These are phyloP conservation scores for Cylindroiulus punctatus DNA, from an alignment of 2,888 invertebrate genomes.

Conservation along the genomic window DNA sequence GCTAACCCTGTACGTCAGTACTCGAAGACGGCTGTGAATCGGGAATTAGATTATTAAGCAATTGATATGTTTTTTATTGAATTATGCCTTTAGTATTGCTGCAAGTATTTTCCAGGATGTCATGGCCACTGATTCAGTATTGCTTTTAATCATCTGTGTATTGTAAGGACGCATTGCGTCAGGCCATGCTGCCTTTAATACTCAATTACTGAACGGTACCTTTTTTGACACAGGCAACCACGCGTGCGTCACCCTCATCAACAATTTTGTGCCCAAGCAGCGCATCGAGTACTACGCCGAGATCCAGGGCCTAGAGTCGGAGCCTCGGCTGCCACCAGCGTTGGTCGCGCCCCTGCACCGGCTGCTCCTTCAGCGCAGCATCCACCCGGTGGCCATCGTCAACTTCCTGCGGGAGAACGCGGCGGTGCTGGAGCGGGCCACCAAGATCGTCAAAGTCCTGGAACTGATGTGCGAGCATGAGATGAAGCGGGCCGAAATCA, in stretches of 20 bases:
- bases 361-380: slow-evolving; percentile 83
- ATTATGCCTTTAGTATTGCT: too few species aligned
- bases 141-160: too few species aligned
- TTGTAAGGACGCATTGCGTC: too few species aligned
- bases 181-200: neutral
- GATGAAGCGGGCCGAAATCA: slow-evolving; percentile 83
- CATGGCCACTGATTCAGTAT: too few species aligned
- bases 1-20: too few species aligned
- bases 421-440: slow-evolving; percentile 78
- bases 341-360: slow-evolving; percentile 82
- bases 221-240: slow-evolving; percentile 75
- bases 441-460: slow-evolving; percentile 79
- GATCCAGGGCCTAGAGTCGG: slow-evolving; percentile 80
- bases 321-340: slow-evolving; percentile 78
- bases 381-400: slow-evolving; percentile 84
- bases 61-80: too few species aligned
- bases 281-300: slow-evolving; percentile 84
- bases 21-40: too few species aligned
- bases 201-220: neutral
- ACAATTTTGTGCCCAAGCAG: slow-evolving; percentile 87
- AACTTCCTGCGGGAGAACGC: slow-evolving; percentile 80
- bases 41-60: too few species aligned
- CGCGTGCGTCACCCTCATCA: slow-evolving; percentile 91
- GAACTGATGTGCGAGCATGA: slow-evolving; percentile 85
- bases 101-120: too few species aligned